Evolutionary conservation across 1,140 invertebrate genomes (phyloP), one percentile per base, ranked within the genome.

Genomic region (Eumeta japonica): DNA sequence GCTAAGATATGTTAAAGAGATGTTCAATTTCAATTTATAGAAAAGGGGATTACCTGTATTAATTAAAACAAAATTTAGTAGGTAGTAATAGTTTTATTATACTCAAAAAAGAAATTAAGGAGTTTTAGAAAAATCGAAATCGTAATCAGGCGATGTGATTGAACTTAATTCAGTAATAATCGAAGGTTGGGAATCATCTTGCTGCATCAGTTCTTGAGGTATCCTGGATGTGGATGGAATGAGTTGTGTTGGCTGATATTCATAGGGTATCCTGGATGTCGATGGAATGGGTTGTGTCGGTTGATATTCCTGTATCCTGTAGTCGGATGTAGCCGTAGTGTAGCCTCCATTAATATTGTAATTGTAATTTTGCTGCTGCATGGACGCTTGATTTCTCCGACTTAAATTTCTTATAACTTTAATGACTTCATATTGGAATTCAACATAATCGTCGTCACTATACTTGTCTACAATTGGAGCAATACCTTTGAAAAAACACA

Each of bases 401-500:
- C 36, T 41, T 46, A 46, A 39, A 46, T 46, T 44, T 46, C 44
- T 46, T 33, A 50, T 46, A 46, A 50, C 38, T 50, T 50, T 50
- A 44, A 50, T 46, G 36, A 46, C 48, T 50, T 50, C 41, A 40
- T 46, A 46, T 46, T 50, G 39, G 20, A 46, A 50, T 46, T 50
- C 41, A 18, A 50, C 38, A 44, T 44, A 41, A 46, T 50, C 45
- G 38, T 50, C 48, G n/a, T 50, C 48, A 46, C 41, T 50, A 44
- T 41, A 46, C 50, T 46, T 52, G 41, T 52, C 46, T 44, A 52
- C 42, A 52, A 40, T 52, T 31, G 41, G 50, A 52, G 50, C 46
- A 46, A 52, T 49, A 46, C 46, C 39, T 46, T 52, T 46, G 43
- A 52, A 52, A 49, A 52, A 52, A 46, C 43, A 52, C 44, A 52